phyloP scores from a whole-genome alignment of 2,113 vertebrate species.

The Scartelaos histophorus region DNA sequence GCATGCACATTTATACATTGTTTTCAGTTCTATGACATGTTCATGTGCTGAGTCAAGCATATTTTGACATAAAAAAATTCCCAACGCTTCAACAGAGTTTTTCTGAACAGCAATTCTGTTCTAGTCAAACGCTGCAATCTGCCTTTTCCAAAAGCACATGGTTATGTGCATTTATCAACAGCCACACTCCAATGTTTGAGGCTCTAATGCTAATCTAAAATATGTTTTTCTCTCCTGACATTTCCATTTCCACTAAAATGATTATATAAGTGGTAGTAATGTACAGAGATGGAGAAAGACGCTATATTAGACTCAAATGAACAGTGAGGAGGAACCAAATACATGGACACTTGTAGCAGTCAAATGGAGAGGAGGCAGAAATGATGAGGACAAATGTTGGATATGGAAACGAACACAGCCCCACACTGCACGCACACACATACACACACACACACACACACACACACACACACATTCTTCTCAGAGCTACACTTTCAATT shows the following conservation, averaged over 20 bases:
- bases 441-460: constrained; percentile 13
- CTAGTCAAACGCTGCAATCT: no score
- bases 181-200: not conserved
- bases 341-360: constrained; percentile 33
- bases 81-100: no score
- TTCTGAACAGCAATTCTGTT: no score
- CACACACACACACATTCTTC: constrained; percentile 40
- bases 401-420: constrained; percentile 67
- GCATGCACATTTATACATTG: no score
- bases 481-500: constrained; percentile 75
- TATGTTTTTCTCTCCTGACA: constrained; percentile 27
- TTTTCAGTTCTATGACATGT: no score
- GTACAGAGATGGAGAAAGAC: constrained; percentile 5
- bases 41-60: no score
- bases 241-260: constrained; percentile 39
- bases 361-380: constrained; percentile 32
- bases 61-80: no score
- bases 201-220: constrained; percentile 24
- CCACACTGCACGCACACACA: not conserved
- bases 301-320: not conserved
- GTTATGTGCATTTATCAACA: not conserved
- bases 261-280: constrained; percentile 23
- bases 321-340: constrained; percentile 18
- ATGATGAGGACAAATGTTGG: constrained; percentile 61
- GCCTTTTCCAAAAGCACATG: not conserved